Base-by-base conservation (phyloP, 2,888 invertebrate species). In the Athrips mouffetella region DNA sequence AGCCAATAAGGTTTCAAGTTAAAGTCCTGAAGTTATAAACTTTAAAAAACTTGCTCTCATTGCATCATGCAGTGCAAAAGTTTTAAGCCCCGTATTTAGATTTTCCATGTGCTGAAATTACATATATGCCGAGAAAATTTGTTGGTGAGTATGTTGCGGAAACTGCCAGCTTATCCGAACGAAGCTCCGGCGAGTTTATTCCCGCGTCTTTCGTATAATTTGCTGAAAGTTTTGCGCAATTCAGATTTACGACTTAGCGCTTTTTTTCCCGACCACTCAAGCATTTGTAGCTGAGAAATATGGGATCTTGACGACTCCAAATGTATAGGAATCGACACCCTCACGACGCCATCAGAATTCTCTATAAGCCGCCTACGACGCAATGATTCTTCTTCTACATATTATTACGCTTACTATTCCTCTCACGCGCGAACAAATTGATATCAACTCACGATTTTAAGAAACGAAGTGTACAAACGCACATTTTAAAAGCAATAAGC, bases 401-500 rank as follows among this genome's bases (percentile, higher is more conserved):
- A 44, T 21, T 45, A n/a, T 16, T 21, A 5, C 40, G 33, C 57
- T 73, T 63, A 62, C 44, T 57, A 82, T 70, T 76, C 75, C 45
- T 53, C 58, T 62, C 82, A 77, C 82, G 80, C 73, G 51, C 59
- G 51, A 61, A 64, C 65, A 80, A 77, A 80, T 79, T 81, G 76
- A 78, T 81, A 81, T 75, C 70, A 69, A 64, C 62, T 68, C 76
- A 79, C 79, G 76, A 73, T 76, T 80, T 80, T 76, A 74, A 76
- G 74, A 76, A 77, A 73, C 70, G 68, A 75, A 68, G 73, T 76
- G 73, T 74, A 72, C 70, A 72, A 76, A 70, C 73, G 73, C 69
- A 75, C 69, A 67, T 77, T 76, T 70, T 65, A 69, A 53, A 57
- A 62, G 65, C 57, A 60, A 63, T 64, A 74, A 74, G 37, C 11